These are phyloP conservation scores for Nematostella vectensis DNA, from an alignment of 92 coral and sea anemone genomes.

Conservation along the genomic window DNA sequence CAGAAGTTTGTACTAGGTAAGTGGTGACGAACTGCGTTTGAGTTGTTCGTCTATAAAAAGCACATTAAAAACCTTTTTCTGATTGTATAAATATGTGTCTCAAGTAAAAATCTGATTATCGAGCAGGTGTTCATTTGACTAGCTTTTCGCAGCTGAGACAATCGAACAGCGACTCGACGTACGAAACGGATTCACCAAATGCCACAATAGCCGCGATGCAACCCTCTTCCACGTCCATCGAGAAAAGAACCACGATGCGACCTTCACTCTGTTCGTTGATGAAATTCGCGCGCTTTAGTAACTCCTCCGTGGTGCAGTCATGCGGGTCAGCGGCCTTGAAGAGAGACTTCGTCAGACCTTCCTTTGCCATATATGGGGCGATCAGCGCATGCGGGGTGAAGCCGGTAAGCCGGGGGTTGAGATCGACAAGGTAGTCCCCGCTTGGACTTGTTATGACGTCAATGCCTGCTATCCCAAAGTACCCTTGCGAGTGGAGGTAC, in stretches of 20 bases:
- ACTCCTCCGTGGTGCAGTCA: slow-evolving; percentile 24
- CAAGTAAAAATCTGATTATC: no score
- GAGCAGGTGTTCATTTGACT: slow-evolving; percentile 21
- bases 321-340: slow-evolving; percentile 33
- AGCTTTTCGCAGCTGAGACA: slow-evolving; percentile 15
- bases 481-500: slow-evolving; percentile 49
- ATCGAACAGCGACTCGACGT: slow-evolving; percentile 20
- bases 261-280: slow-evolving; percentile 12
- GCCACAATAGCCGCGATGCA: slow-evolving; percentile 34
- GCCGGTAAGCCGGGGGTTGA: slow-evolving; percentile 64
- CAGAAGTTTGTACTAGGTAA: no score
- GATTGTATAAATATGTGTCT: no score
- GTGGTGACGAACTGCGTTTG: no score
- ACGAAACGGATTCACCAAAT: slow-evolving; percentile 7
- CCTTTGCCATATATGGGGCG: slow-evolving; percentile 54
- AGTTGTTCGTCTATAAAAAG: no score
- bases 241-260: slow-evolving; percentile 11
- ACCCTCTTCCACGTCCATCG: slow-evolving; percentile 35
- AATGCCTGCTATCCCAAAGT: slow-evolving; percentile 64
- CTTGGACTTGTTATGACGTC: slow-evolving; percentile 41
- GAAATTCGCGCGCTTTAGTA: slow-evolving; percentile 12
- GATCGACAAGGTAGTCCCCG: slow-evolving; percentile 59
- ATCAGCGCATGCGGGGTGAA: slow-evolving; percentile 52
- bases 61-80: no score
- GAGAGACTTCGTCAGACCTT: slow-evolving; percentile 34